Percentiles rank a stretch among this genome's conserved stretches.
phyloP scores from a whole-genome alignment of 1,140 invertebrate species.

The Drosophila bocqueti region DNA sequence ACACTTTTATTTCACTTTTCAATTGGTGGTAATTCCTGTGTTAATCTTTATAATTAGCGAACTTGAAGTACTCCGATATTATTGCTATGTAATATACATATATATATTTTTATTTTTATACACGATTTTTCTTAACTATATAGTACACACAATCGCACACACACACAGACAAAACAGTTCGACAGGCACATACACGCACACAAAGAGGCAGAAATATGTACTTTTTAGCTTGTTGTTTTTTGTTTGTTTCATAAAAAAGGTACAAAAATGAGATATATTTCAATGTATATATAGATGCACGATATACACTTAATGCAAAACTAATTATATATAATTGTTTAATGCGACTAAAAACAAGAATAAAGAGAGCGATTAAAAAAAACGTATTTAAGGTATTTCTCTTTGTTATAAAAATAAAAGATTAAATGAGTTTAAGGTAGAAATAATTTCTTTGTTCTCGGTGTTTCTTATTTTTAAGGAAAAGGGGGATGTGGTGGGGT shows the following conservation, averaged over 20 bases:
- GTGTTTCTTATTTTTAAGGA: constrained; percentile 5
- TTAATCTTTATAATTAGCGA: constrained; percentile 4
- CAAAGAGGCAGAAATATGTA: constrained; percentile 23
- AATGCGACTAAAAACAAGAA: constrained; percentile 18
- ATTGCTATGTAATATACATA: constrained; percentile 14
- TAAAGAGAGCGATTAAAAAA: constrained; percentile 11
- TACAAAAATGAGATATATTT: constrained; percentile 32
- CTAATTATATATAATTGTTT: constrained; percentile 54
- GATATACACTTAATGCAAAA: constrained; percentile 30
- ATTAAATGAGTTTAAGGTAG: constrained; percentile 12
- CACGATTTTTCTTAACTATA: constrained; percentile 36
- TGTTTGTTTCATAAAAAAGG: constrained; percentile 31
- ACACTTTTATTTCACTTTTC: constrained; percentile 7
- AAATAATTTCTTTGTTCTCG: constrained; percentile 37
- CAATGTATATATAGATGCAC: constrained; percentile 1
- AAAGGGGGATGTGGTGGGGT: not conserved
- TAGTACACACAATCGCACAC: constrained; percentile 31
- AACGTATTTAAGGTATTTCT: constrained; percentile 7
- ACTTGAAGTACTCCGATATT: constrained; percentile 25
- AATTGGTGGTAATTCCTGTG: constrained; percentile 20
- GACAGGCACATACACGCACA: constrained; percentile 1
- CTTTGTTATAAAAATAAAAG: constrained; percentile 2
- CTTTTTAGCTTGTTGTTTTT: not conserved
- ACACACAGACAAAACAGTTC: constrained; percentile 8
- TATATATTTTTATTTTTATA: not conserved